Percentiles rank a stretch among this genome's conserved stretches.
These are phyloP conservation scores for Eptesicus fuscus DNA, from an alignment of 2,113 vertebrate genomes.

Conservation along the genomic window DNA sequence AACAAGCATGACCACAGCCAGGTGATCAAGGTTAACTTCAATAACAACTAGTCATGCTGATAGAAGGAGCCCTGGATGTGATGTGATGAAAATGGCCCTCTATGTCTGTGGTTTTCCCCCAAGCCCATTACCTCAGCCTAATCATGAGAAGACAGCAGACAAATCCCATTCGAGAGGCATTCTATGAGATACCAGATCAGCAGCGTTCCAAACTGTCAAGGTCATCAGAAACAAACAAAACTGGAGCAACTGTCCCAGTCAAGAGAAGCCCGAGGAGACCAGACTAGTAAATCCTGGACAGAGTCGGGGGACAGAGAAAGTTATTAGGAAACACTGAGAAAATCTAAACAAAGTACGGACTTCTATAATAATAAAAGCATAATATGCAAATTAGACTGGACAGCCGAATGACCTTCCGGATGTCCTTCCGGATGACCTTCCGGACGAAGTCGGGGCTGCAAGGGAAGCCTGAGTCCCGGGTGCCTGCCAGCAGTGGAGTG, in stretches of 20 bases:
- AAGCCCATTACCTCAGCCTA: background rate
- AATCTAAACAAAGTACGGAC: background rate
- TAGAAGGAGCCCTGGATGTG: background rate
- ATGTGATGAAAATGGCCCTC: background rate
- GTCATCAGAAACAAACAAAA: background rate
- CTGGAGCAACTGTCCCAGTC: background rate
- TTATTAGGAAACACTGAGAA: background rate
- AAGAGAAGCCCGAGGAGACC: background rate
- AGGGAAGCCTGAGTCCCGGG: too few relatives aligned
- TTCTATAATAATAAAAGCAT: background rate
- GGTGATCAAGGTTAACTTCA: background rate
- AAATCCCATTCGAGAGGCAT: background rate
- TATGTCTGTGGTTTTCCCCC: background rate
- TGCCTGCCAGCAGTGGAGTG: too few relatives aligned
- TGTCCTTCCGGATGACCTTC: too few relatives aligned
- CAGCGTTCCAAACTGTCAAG: too few relatives aligned
- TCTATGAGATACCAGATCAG: too few relatives aligned
- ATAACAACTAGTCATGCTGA: background rate
- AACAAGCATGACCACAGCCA: background rate
- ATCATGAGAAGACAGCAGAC: background rate
- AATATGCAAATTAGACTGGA: too few relatives aligned
- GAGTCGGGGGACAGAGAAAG: background rate
- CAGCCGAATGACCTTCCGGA: too few relatives aligned
- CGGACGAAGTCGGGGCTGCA: too few relatives aligned
- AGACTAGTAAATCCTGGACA: background rate